Base-by-base conservation (phyloP, 2,888 invertebrate species). In the Philereme transversata region DNA sequence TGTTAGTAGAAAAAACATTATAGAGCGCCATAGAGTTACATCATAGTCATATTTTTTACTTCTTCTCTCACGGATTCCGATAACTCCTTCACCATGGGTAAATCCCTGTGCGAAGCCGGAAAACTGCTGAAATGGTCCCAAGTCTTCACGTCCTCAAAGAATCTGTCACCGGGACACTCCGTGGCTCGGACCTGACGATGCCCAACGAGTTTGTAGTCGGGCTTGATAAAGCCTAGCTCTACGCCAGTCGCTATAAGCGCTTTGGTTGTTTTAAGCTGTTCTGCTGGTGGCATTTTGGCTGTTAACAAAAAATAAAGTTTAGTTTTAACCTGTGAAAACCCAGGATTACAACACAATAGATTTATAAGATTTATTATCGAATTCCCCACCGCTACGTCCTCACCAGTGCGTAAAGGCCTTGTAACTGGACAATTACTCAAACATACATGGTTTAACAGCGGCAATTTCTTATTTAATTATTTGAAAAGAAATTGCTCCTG, bases 241-340 rank as follows among this genome's bases (percentile, higher is more conserved):
- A 96, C 90, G 0, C 96, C 96, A 41, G 92, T 93, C 0, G 87
- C 83, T 62, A 96, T 96, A 38, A 96, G 76, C 0, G 92, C 81
- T 62, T 94, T 90, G 0, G 93, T 90, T 0, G 94, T 92, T 62
- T 93, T 84, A 0, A 95, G 71, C 84, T 95, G 95, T 5, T 87
- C 70, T 4, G 84, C 73, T 34, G 95, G 93, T 1, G 96, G 96
- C 1, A 94, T 67, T 60, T 91, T 82, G 49, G 54, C 62, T 62
- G 58, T 46, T 5, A 47, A 58, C 44, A 58, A 51, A 33, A 36
- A 8, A 50, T 7, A n/a, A n/a, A 33, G n/a, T 34, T 51, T 22
- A 11, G 11, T 45, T 45, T 3, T n/a, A n/a, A n/a, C n/a, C 5
- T 5, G 45, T 7, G 1, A 11, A 3, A 6, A 22, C 22, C 22